Conservation (phyloP, 2,113 vertebrate species). For the Solea solea region DNA sequence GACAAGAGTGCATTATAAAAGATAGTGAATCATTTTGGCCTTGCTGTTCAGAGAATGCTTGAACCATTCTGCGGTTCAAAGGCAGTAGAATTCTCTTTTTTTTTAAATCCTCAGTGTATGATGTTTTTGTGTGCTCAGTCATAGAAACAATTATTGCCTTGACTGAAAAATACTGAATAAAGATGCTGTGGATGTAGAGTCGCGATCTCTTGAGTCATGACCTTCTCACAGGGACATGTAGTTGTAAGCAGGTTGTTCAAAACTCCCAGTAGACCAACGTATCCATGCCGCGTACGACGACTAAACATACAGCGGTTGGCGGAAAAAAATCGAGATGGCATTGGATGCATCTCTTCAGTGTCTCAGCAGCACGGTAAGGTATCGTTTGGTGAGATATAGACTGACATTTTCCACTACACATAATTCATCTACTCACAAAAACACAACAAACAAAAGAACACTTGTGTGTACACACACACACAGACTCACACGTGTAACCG, state of each 20-base stretch:
- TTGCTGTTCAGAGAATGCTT: conserved; percentile 46
- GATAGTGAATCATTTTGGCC: conserved; percentile 47
- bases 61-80: conserved; percentile 56
- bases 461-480: not conserved
- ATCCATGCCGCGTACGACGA: conserved; percentile 49
- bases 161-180: conserved; percentile 68
- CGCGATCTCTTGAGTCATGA: conserved; percentile 66
- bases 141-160: conserved; percentile 59
- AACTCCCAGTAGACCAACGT: conserved; percentile 43
- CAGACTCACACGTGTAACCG: conserved; percentile 26
- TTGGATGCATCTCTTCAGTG: conserved; percentile 41
- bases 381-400: conserved; percentile 8
- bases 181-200: conserved; percentile 70
- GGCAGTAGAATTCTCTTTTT: conserved; percentile 45
- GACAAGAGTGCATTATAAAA: conserved; percentile 37
- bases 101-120: conserved; percentile 53
- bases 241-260: conserved; percentile 55
- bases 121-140: conserved; percentile 78
- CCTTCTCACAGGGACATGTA: conserved; percentile 48
- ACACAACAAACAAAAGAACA: not conserved
- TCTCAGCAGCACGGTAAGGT: conserved; percentile 11
- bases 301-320: conserved; percentile 45
- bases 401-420: too few species aligned
- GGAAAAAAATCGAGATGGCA: conserved; percentile 50
- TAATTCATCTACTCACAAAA: too few species aligned